Percentiles rank a stretch among this genome's conserved stretches.
Conservation (phyloP, 2,888 invertebrate genomes). For the Miltochrista miniata region DNA sequence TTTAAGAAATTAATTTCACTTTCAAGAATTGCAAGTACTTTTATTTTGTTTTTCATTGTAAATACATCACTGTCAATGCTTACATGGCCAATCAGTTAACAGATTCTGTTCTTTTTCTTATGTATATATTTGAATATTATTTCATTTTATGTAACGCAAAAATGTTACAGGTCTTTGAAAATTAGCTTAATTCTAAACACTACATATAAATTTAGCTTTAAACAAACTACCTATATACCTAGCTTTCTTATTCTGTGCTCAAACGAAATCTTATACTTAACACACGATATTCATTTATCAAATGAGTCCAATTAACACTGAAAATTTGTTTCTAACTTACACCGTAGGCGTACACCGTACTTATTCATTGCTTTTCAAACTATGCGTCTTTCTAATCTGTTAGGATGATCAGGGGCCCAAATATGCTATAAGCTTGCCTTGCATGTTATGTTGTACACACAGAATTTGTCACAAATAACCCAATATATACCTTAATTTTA, state of each 20-base stretch:
- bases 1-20: not conserved
- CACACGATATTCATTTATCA: not conserved
- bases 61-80: too few relatives aligned
- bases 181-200: not conserved
- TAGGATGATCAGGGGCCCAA: not conserved
- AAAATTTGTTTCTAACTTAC: not conserved
- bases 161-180: constrained; percentile 5
- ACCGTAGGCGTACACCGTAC: too few relatives aligned
- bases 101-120: too few relatives aligned
- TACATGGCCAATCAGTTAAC: too few relatives aligned
- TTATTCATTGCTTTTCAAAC: too few relatives aligned
- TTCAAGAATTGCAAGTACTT: not conserved
- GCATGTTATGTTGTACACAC: not conserved
- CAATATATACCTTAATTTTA: constrained; percentile 5
- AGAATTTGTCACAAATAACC: not conserved
- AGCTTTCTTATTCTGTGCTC: too few relatives aligned
- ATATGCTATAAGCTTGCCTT: not conserved
- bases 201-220: not conserved
- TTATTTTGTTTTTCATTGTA: not conserved
- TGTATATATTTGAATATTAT: too few relatives aligned
- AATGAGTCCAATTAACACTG: not conserved
- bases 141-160: not conserved
- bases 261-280: not conserved
- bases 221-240: too few relatives aligned
- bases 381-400: not conserved